These are phyloP conservation scores for Sebastes reedi DNA, from an alignment of 2,797 vertebrate genomes.

Conservation along the genomic window DNA sequence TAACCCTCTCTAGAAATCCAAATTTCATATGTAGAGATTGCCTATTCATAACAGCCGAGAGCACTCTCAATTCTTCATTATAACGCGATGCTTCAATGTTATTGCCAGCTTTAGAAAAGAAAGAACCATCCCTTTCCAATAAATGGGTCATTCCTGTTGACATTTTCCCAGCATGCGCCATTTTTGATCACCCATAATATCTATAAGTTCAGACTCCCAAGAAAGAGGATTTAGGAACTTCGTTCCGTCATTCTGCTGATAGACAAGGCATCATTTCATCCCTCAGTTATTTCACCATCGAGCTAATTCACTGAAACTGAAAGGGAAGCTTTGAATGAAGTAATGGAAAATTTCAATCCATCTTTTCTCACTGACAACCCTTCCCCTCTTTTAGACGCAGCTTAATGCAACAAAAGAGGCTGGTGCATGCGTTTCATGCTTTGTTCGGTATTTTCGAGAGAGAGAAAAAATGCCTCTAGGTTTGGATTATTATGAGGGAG, in stretches of 20 bases:
- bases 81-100: conserved; percentile 65
- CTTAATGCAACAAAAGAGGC: conserved; percentile 78
- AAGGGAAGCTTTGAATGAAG: conserved; percentile 74
- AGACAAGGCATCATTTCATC: conserved; percentile 56
- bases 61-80: conserved; percentile 71
- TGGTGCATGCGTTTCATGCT: conserved; percentile 66
- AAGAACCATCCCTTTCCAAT: conserved; percentile 68
- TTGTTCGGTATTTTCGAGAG: conserved; percentile 68
- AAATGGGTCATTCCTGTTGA: conserved; percentile 77
- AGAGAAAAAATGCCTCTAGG: conserved; percentile 35
- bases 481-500: conserved; percentile 36
- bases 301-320: conserved; percentile 67
- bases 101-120: conserved; percentile 73
- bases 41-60: conserved; percentile 74
- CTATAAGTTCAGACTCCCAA: conserved; percentile 42
- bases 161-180: conserved; percentile 72
- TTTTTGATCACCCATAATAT: conserved; percentile 65
- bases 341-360: conserved; percentile 79
- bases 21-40: conserved; percentile 72
- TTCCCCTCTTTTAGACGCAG: conserved; percentile 65
- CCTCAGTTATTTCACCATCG: conserved; percentile 42
- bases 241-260: conserved; percentile 52
- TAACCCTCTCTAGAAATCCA: conserved; percentile 63
- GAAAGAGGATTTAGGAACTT: conserved; percentile 66
- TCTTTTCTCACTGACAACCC: conserved; percentile 69